Evolutionary conservation across 2,888 invertebrate genomes (phyloP).

Genomic region (Drosophila pegasa): DNA sequence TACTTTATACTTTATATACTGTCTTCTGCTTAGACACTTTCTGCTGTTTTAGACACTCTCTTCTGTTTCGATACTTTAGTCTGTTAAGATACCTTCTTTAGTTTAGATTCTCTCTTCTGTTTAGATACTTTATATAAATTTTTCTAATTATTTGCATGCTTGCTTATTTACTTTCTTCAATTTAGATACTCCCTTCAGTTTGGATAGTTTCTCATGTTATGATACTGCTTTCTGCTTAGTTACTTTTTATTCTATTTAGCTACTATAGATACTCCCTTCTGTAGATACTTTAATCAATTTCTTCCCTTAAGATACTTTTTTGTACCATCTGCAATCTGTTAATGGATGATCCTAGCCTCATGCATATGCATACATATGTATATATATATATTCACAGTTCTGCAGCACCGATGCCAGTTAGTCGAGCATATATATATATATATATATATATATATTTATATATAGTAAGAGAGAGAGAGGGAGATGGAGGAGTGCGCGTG

Average conservation of each 20-base stretch:
- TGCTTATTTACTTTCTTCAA: too few relatives aligned
- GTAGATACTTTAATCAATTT: neutral
- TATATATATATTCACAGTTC: neutral
- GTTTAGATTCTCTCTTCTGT: neutral
- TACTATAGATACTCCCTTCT: too few relatives aligned
- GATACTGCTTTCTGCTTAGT: too few relatives aligned
- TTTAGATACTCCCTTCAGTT: neutral
- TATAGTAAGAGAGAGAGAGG: neutral
- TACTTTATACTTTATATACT: too few relatives aligned
- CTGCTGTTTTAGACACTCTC: too few relatives aligned
- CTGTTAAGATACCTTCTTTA: neutral
- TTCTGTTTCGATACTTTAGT: too few relatives aligned
- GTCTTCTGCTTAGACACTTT: too few relatives aligned
- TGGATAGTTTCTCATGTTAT: too few relatives aligned
- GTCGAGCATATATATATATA: slow-evolving; percentile 9
- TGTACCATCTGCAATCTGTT: neutral
- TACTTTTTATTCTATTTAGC: too few relatives aligned
- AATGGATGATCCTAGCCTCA: slow-evolving; percentile 20
- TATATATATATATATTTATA: neutral
- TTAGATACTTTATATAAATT: too few relatives aligned
- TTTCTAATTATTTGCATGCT: too few relatives aligned
- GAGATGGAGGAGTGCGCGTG: slow-evolving; percentile 29
- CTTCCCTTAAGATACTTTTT: too few relatives aligned
- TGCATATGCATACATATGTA: slow-evolving; percentile 1
- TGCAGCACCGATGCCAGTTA: slow-evolving; percentile 33